Conservation (phyloP, 2,797 vertebrate species). For the Sitta carolinensis region DNA sequence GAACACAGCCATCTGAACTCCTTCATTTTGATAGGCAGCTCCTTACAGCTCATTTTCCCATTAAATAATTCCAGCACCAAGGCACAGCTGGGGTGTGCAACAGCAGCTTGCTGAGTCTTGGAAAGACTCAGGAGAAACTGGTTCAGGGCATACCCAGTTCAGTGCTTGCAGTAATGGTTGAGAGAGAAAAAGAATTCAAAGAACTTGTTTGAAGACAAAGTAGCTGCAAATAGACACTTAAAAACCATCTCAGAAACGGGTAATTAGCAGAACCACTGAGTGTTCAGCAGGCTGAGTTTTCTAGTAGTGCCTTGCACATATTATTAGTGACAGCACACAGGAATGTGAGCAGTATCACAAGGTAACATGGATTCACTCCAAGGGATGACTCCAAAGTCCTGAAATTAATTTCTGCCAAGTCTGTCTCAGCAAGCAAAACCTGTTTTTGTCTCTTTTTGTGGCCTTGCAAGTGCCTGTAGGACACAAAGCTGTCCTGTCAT, state of each 20-base stretch:
- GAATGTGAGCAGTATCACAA: slow-evolving; percentile 26
- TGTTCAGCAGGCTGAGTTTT: background rate
- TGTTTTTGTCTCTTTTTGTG: background rate
- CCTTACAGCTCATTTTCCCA: background rate
- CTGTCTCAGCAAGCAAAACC: background rate
- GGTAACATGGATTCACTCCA: slow-evolving; percentile 41
- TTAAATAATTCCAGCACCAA: background rate
- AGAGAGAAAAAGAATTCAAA: background rate
- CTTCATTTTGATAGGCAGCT: background rate
- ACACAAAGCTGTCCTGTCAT: background rate
- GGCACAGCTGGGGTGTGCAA: background rate
- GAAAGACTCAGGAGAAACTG: background rate
- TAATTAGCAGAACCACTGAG: background rate
- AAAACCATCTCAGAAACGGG: background rate
- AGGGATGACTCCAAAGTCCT: background rate
- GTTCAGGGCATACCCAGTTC: background rate
- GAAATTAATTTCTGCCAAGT: background rate
- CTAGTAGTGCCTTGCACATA: background rate
- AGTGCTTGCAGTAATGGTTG: slow-evolving; percentile 4
- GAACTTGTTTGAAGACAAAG: background rate
- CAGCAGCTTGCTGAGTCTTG: background rate
- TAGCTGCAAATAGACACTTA: slow-evolving; percentile 10
- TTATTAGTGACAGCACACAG: background rate
- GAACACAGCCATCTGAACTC: background rate
- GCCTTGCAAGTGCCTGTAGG: background rate